These are phyloP conservation scores for Anoura caudifer DNA, from an alignment of 2,113 vertebrate genomes.

Conservation along the genomic window DNA sequence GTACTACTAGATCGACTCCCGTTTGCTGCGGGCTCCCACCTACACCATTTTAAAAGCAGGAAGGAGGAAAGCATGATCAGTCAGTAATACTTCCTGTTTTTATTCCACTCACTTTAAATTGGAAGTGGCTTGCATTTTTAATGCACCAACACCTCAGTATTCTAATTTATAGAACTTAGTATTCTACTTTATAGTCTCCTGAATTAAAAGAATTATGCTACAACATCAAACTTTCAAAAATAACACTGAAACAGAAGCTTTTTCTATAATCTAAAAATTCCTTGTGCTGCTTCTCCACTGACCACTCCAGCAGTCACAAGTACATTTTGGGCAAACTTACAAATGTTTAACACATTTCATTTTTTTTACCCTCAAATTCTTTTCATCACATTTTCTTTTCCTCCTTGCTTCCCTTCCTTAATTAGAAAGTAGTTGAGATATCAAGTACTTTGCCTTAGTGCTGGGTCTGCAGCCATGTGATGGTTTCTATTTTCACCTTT, in stretches of 20 bases:
- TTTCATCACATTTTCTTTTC: neutral
- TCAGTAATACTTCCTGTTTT: neutral
- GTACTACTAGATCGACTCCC: neutral
- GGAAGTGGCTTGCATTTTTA: neutral
- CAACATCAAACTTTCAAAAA: neutral
- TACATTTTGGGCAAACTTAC: neutral
- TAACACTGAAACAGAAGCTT: neutral
- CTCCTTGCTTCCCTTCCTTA: neutral
- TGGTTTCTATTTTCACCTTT: constrained; percentile 42
- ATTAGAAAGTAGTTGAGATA: neutral
- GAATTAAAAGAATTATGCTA: neutral
- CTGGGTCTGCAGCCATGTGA: neutral
- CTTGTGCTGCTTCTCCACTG: neutral
- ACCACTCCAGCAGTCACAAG: neutral
- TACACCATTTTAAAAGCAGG: neutral
- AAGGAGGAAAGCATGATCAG: neutral
- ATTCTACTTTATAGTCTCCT: neutral
- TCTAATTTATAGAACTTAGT: neutral
- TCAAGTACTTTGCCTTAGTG: neutral
- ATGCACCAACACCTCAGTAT: neutral
- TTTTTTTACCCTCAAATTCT: neutral
- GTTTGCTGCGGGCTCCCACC: neutral
- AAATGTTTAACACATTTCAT: neutral
- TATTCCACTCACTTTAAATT: neutral
- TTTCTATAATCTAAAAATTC: neutral